These are phyloP conservation scores for Cephalophus harveyi DNA, from an alignment of 2,113 vertebrate species.

Conservation along the genomic window DNA sequence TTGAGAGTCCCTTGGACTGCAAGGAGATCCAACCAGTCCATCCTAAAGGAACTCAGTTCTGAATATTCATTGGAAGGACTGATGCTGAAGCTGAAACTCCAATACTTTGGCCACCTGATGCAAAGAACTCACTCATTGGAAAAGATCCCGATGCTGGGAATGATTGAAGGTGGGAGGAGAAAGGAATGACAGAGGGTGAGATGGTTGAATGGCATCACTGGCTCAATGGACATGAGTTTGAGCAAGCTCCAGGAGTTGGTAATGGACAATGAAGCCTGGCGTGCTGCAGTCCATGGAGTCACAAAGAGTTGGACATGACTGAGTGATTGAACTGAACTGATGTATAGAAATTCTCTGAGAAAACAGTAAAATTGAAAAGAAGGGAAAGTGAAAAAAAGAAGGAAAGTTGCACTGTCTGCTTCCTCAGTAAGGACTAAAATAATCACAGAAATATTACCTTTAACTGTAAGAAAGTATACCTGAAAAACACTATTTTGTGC, in stretches of 20 bases:
- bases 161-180: not conserved
- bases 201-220: not conserved
- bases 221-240: not conserved
- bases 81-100: not conserved
- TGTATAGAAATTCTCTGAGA: not conserved
- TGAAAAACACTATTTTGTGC: not conserved
- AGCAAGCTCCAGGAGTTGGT: not conserved
- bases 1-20: not conserved
- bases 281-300: not conserved
- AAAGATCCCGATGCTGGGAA: not conserved
- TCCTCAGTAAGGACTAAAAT: not conserved
- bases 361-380: not conserved
- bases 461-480: not conserved
- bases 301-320: not conserved
- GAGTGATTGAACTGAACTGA: not conserved
- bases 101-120: not conserved
- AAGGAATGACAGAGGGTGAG: not conserved
- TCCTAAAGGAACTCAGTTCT: not conserved
- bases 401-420: not conserved
- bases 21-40: not conserved
- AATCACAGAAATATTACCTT: not conserved
- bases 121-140: not conserved
- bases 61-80: not conserved
- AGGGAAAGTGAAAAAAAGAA: not conserved
- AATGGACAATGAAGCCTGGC: not conserved